Percentiles rank a stretch among this genome's conserved stretches.
These are phyloP conservation scores for Drosophila borborema DNA, from an alignment of 2,888 invertebrate genomes.

Conservation along the genomic window DNA sequence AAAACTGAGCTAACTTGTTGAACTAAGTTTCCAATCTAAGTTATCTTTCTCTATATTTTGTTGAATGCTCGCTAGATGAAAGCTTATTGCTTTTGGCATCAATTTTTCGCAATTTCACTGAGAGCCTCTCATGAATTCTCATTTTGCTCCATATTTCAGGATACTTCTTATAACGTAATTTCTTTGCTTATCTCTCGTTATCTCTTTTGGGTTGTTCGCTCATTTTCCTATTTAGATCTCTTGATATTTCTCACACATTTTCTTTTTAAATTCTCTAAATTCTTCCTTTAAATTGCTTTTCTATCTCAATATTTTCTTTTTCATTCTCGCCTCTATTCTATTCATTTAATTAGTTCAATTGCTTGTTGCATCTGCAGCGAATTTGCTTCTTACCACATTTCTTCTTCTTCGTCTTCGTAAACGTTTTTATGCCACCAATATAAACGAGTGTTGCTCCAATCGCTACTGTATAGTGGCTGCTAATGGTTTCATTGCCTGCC, in stretches of 20 bases:
- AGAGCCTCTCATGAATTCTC: too few species aligned
- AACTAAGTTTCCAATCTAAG: too few species aligned
- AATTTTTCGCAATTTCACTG: too few species aligned
- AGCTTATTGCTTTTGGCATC: too few species aligned
- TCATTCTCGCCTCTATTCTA: too few species aligned
- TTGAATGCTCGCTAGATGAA: too few species aligned
- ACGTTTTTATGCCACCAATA: background rate
- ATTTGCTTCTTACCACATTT: background rate
- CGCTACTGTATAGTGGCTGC: slow-evolving; percentile 2
- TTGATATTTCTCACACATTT: too few species aligned
- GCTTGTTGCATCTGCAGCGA: background rate
- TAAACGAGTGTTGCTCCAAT: slow-evolving; percentile 7
- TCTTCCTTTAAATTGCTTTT: background rate
- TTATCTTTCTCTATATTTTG: too few species aligned
- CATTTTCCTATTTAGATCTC: too few species aligned
- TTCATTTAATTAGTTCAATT: background rate
- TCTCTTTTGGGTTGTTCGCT: too few species aligned
- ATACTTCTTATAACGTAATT: background rate
- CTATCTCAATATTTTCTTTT: background rate
- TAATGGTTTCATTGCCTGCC: slow-evolving; percentile 22
- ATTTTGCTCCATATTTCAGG: background rate
- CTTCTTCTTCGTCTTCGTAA: background rate
- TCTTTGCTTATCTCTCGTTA: background rate
- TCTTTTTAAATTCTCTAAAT: background rate
- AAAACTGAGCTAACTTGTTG: background rate